phyloP scores from a whole-genome alignment of 2,797 vertebrate genomes.

The Sebastes oblongus region DNA sequence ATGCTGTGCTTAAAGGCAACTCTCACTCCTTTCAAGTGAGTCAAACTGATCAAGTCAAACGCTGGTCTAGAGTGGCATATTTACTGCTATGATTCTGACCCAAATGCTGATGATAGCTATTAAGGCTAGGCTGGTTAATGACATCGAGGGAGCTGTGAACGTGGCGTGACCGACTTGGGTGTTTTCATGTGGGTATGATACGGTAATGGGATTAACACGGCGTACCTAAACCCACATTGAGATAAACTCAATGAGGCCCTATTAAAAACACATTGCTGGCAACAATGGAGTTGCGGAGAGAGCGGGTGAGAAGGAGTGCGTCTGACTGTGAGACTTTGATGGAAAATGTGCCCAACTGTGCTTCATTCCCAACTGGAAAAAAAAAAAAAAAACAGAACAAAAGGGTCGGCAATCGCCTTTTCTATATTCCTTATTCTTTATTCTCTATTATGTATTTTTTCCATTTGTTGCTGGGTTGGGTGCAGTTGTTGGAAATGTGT shows the following conservation, averaged over 20 bases:
- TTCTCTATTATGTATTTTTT: background rate
- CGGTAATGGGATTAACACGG: conserved; percentile 79
- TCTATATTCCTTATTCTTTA: background rate
- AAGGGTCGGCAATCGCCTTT: background rate
- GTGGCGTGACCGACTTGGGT: conserved; percentile 69
- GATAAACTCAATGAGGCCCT: conserved; percentile 75
- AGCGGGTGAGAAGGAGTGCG: conserved; percentile 22
- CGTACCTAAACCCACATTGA: conserved; percentile 81
- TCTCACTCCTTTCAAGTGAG: conserved; percentile 46
- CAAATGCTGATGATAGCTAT: conserved; percentile 77
- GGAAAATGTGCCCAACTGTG: conserved; percentile 24
- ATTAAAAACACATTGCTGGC: conserved; percentile 72
- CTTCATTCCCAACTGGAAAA: conserved; percentile 7
- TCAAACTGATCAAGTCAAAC: conserved; percentile 56
- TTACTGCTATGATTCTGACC: conserved; percentile 67
- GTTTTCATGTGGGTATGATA: conserved; percentile 71
- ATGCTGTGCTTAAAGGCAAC: conserved; percentile 45
- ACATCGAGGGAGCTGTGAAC: conserved; percentile 66
- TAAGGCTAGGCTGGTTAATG: conserved; percentile 71
- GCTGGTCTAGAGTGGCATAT: conserved; percentile 50
- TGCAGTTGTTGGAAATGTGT: background rate
- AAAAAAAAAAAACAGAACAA: conserved; percentile 1
- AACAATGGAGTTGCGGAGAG: conserved; percentile 49
- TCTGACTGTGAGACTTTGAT: conserved; percentile 31
- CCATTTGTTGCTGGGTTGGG: background rate